Conservation (phyloP, 1,140 invertebrate genomes). For the Fopius arisanus region DNA sequence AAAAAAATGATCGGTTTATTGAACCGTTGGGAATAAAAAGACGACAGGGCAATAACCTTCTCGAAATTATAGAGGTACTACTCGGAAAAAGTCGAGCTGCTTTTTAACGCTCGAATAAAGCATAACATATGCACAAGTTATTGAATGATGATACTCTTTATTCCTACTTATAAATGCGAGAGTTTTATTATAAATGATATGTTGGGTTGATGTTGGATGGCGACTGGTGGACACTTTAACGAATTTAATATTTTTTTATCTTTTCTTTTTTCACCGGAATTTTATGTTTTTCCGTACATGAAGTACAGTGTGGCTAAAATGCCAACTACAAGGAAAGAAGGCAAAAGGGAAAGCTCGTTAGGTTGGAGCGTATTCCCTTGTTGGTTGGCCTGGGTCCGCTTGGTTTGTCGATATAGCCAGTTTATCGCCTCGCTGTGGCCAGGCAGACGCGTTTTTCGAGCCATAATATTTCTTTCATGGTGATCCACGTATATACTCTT, state of each 20-base stretch:
- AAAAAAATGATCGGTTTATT: no score
- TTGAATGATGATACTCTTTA: background rate
- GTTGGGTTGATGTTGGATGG: background rate
- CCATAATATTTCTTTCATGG: conserved; percentile 32
- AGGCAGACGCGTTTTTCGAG: conserved; percentile 33
- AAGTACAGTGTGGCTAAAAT: conserved; percentile 17
- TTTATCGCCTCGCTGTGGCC: conserved; percentile 33
- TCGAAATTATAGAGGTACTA: background rate
- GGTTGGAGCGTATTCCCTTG: conserved; percentile 17
- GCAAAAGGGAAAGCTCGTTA: conserved; percentile 27
- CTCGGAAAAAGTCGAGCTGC: background rate
- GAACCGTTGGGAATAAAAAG: no score
- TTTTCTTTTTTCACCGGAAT: background rate
- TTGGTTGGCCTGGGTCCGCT: conserved; percentile 11
- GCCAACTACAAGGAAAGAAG: background rate
- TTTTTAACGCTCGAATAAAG: background rate
- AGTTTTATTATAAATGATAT: background rate
- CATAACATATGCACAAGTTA: background rate
- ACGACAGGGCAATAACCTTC: no score
- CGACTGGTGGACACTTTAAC: background rate
- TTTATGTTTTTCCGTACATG: background rate
- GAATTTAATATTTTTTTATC: conserved; percentile 1
- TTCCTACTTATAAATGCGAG: background rate
- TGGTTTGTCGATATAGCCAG: conserved; percentile 28
- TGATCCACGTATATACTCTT: background rate